Base-by-base conservation (phyloP, 1,140 invertebrate species). In the Zaprionus taronus region DNA sequence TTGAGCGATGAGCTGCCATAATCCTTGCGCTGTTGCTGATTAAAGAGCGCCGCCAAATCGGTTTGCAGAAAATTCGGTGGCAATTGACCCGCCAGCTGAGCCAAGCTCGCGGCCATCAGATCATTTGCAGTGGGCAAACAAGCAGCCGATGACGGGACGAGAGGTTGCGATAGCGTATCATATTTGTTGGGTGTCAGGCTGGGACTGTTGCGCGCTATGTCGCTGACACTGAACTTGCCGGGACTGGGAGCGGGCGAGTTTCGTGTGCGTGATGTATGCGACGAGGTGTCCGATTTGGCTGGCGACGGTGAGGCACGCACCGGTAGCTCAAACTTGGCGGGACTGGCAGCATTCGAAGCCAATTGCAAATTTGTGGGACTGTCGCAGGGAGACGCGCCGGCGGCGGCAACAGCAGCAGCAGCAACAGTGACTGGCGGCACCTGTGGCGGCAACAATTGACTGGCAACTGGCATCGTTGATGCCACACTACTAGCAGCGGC, bases 261-360 rank as follows among this genome's bases (percentile, higher is more conserved):
- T 1, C 91, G 74, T 12, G 91, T 92, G 20, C 85, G 85, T 9
- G 79, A 83, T 12, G 79, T 87, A 15, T 91, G 86, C 34, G 87
- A 91, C 15, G 91, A 92, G 31, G 91, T 65, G 57, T 93, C 92
- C 6, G 92, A 93, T 62, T 93, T 93, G 14, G 92, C 91, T 22
- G 92, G 92, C 58, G 92, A 93, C 2, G 92, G 92, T 1, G 87
- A 92, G 3, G 92, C 91, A 5, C 91, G 75, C 9, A 93, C 80
- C 0, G 92, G 91, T 15, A 92, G 63, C 64, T 93, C 92, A 66
- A 92, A 93, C 72, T 93, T 93, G 41, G 92, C 92, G 17, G 92
- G 92, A 68, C 92, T 93, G 55, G 92, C 91, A 4, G 91, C 91
- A 72, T 91, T 92, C 26, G 91, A 92, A 53, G 72, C 66, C 24